These are phyloP conservation scores for Columba guinea DNA, from an alignment of 2,797 vertebrate species.

Conservation along the genomic window DNA sequence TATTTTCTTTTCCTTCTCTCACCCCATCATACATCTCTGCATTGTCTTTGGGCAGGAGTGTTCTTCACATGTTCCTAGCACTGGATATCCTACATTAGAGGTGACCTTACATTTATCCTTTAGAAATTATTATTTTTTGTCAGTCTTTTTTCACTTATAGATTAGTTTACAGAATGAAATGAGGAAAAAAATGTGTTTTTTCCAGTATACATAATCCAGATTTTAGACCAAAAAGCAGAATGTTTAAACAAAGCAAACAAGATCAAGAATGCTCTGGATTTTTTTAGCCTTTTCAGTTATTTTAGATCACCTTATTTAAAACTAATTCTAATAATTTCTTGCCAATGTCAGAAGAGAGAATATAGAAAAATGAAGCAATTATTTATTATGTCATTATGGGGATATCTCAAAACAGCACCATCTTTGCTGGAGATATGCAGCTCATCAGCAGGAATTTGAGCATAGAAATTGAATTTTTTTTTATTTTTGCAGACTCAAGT, in stretches of 20 bases:
- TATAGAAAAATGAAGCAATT: background rate
- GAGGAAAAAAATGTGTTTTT: background rate
- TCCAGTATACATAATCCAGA: background rate
- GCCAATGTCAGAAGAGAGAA: background rate
- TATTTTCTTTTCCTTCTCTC: background rate
- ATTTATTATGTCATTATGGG: background rate
- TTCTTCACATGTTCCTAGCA: background rate
- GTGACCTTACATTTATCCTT: background rate
- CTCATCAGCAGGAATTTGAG: background rate
- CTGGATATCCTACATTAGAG: background rate
- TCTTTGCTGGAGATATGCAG: background rate
- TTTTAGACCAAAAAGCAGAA: background rate
- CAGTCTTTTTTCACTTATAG: background rate
- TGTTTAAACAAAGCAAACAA: background rate
- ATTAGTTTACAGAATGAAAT: background rate
- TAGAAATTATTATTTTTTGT: background rate
- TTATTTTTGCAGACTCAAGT: background rate
- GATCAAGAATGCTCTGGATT: background rate
- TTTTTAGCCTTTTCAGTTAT: slow-evolving; percentile 23
- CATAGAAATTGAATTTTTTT: background rate
- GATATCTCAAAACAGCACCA: background rate
- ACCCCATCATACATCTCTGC: background rate
- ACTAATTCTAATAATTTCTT: slow-evolving; percentile 21
- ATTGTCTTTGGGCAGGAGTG: background rate
- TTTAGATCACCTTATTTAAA: slow-evolving; percentile 29